Conservation (phyloP, 2,113 vertebrate species). For the Athene cunicularia region DNA sequence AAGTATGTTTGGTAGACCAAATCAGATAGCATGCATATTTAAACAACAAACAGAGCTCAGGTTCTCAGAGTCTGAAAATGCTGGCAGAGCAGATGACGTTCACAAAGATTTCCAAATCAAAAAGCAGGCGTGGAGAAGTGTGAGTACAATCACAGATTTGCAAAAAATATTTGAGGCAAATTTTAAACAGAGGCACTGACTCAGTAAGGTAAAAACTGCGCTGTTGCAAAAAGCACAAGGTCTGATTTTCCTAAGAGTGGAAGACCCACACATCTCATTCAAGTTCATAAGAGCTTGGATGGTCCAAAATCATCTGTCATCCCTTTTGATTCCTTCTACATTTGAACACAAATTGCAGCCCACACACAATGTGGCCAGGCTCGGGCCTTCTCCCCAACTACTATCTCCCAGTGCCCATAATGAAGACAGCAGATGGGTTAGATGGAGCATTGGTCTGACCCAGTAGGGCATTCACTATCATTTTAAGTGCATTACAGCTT, state of each 20-base stretch:
- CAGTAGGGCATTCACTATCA: neutral
- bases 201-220: neutral
- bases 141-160: neutral
- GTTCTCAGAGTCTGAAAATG: neutral
- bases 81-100: neutral
- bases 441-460: neutral
- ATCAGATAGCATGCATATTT: neutral
- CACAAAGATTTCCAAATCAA: neutral
- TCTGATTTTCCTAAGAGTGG: neutral
- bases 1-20: neutral
- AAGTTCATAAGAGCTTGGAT: neutral
- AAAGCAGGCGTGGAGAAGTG: neutral
- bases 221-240: neutral
- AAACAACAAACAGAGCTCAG: neutral
- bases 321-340: neutral
- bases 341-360: neutral
- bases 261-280: neutral
- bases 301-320: neutral
- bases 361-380: rapidly evolving
- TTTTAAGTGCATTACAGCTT: neutral
- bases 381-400: neutral
- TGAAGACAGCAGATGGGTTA: neutral
- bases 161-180: neutral
- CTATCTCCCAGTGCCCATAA: rapidly evolving
- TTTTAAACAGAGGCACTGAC: neutral